Conservation (phyloP, 2,888 invertebrate genomes). For the Sphaeridia pumilis region DNA sequence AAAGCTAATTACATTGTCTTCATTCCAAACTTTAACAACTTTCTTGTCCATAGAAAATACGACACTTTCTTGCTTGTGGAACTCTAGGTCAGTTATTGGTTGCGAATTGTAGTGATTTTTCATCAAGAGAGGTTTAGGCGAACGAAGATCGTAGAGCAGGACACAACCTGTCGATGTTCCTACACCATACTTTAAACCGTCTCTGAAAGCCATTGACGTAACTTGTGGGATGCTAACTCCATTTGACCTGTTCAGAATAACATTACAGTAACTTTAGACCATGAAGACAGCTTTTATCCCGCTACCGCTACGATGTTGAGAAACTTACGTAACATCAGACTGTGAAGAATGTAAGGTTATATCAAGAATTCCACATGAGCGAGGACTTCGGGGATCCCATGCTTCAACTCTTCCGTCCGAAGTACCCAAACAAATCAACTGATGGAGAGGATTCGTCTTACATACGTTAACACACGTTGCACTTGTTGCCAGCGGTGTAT, state of each 20-base stretch:
- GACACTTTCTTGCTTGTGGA: constrained; percentile 59
- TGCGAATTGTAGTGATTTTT: constrained; percentile 93
- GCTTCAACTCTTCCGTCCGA: constrained; percentile 87
- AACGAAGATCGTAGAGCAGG: constrained; percentile 85
- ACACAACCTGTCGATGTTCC: constrained; percentile 92
- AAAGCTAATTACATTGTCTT: constrained; percentile 43
- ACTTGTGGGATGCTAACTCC: constrained; percentile 53
- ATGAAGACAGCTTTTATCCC: too few species aligned
- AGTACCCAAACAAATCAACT: constrained; percentile 74
- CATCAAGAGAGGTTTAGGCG: constrained; percentile 70
- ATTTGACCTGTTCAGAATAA: not conserved
- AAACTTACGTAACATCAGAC: too few species aligned
- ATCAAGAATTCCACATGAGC: constrained; percentile 67
- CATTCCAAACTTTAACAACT: constrained; percentile 83
- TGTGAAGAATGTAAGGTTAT: constrained; percentile 56
- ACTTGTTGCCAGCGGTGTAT: constrained; percentile 67
- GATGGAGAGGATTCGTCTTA: constrained; percentile 74
- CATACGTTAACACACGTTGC: constrained; percentile 69
- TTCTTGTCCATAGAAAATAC: constrained; percentile 81
- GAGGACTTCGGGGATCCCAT: constrained; percentile 82
- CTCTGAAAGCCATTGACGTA: constrained; percentile 51
- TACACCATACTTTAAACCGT: constrained; percentile 55
- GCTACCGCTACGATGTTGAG: too few species aligned
- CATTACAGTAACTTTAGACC: too few species aligned
- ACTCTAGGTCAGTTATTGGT: constrained; percentile 79